These are phyloP conservation scores for Varroa destructor DNA, from an alignment of 1,140 invertebrate genomes.

Conservation along the genomic window DNA sequence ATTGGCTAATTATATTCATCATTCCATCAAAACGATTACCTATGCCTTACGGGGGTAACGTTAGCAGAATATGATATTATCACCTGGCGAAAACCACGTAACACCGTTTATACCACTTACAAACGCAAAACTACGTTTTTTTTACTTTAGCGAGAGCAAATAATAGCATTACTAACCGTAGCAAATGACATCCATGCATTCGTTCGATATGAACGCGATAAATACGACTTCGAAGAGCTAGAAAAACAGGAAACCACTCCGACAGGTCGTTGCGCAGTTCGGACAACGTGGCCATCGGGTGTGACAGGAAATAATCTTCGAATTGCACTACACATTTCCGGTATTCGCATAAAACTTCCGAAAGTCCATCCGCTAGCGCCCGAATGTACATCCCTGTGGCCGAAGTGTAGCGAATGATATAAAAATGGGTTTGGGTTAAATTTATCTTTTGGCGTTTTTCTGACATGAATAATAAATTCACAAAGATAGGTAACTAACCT, in stretches of 20 bases:
- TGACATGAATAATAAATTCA: not conserved
- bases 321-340: not conserved
- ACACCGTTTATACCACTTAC: too few relatives aligned
- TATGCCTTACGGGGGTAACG: not conserved
- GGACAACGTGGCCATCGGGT: not conserved
- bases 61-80: not conserved
- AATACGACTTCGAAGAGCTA: not conserved
- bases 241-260: conserved; percentile 13
- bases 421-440: not conserved
- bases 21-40: not conserved
- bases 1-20: too few relatives aligned
- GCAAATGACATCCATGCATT: conserved; percentile 18
- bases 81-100: too few relatives aligned
- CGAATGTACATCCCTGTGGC: conserved; percentile 9
- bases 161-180: not conserved
- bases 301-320: not conserved
- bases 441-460: too few relatives aligned
- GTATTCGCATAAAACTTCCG: not conserved
- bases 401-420: not conserved
- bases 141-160: not conserved
- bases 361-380: not conserved
- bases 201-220: not conserved
- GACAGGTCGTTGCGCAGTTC: not conserved
- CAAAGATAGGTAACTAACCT: not conserved
- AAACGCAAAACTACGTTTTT: too few relatives aligned